These are phyloP conservation scores for Lepus oiostolus DNA, from an alignment of 2,797 vertebrate species.

Conservation along the genomic window DNA sequence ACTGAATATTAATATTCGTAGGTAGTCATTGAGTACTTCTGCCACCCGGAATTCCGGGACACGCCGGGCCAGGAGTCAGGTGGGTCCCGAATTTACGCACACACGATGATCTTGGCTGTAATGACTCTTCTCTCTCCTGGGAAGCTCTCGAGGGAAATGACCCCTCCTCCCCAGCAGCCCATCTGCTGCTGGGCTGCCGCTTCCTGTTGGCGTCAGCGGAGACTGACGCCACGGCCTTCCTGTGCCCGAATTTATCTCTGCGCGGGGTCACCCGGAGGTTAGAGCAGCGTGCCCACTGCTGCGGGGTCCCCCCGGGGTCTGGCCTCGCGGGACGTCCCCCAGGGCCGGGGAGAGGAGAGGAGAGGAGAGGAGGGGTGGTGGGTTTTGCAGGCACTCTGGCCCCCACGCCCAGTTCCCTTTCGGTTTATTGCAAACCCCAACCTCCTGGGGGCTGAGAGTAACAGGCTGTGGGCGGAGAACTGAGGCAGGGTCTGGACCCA, in stretches of 20 bases:
- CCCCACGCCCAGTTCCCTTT: neutral
- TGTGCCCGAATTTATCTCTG: slow-evolving; percentile 53
- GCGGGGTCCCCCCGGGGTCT: slow-evolving; percentile 42
- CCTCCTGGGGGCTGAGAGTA: neutral
- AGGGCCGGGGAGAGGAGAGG: neutral
- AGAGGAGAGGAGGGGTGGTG: neutral
- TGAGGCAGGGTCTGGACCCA: neutral
- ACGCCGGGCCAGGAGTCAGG: neutral
- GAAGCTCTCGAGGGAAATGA: neutral
- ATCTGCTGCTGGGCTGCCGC: neutral
- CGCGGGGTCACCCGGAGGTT: slow-evolving; percentile 73
- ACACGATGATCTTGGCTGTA: neutral
- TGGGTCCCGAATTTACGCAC: neutral
- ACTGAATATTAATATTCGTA: neutral
- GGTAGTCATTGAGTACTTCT: neutral
- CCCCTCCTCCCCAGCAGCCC: neutral
- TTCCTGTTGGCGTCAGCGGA: slow-evolving; percentile 69
- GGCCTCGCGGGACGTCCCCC: neutral
- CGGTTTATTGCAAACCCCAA: neutral
- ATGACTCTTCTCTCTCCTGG: neutral
- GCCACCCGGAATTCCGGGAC: neutral
- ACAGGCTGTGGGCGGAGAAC: neutral
- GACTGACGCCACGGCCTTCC: slow-evolving; percentile 69
- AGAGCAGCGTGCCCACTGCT: slow-evolving; percentile 41
- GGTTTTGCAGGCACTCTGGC: neutral